Evolutionary conservation across 1,140 invertebrate genomes (phyloP), one percentile per base, ranked within the genome.

Genomic region (Diorhabda sublineata): DNA sequence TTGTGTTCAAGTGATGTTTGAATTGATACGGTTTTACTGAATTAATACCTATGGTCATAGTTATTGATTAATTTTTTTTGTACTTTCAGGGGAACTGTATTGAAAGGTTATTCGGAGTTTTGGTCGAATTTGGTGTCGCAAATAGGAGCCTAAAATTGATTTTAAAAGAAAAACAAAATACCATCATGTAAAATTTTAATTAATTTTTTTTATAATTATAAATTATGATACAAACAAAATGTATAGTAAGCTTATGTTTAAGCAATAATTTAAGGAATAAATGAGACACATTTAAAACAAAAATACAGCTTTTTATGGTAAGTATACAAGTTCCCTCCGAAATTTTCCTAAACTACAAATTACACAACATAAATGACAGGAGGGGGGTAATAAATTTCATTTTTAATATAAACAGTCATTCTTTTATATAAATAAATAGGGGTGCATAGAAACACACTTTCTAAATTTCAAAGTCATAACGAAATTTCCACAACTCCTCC

Each of bases 61-160:
- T 26, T 26, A 26, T 26, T 2, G 26, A 26, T 26, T 26, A 26
- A 26, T 26, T 26, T 26, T 26, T 26, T 26, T 26, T 26, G 26
- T 26, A 26, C 6, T 88, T 88, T 59, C 84, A 91, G 90, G 43
- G 90, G 90, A 62, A 90, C 89, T 5, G 84, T 91, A 43, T 75
- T 92, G 64, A 88, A 91, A 80, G 86, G 89, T 59, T 92, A 91
- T 75, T 84, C 84, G 8, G 88, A 85, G 8, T 92, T 90, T 77
- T 92, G 90, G 90, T 85, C 87, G 26, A 85, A 90, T 58, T 79
- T 89, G 3, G 80, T 86, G 45, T 66, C 26, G 11, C 47, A 66
- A 42, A 58, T 70, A 58, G 43, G 11, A 45, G 11, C 57, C 43
- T 59, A 58, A 52, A 52, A 26, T 26, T 26, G 0, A 26, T 5